Conservation (phyloP, 2,888 invertebrate species). For the Venusia cambrica region DNA sequence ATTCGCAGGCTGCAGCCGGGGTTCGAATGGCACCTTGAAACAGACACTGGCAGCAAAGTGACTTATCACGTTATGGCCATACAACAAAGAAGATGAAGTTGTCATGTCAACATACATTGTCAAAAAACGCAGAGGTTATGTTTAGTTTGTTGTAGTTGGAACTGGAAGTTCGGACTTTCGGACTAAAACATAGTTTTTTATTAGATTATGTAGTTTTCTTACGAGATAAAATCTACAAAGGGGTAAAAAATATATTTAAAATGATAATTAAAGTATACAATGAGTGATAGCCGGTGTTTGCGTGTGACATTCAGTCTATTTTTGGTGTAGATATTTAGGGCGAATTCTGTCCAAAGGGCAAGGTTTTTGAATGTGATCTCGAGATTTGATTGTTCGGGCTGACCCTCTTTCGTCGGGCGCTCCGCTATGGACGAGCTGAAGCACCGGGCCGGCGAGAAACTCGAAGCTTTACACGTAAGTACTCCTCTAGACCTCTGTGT, state of each 20-base stretch:
- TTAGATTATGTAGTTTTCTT: slow-evolving; percentile 31
- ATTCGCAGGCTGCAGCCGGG: too few relatives aligned
- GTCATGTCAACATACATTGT: slow-evolving; percentile 30
- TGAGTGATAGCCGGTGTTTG: slow-evolving; percentile 32
- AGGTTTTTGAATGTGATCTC: slow-evolving; percentile 65
- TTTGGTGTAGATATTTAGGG: slow-evolving; percentile 64
- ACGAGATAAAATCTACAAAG: slow-evolving; percentile 27
- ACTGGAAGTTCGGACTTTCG: too few relatives aligned
- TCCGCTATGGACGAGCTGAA: slow-evolving; percentile 72
- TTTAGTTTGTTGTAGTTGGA: slow-evolving; percentile 51
- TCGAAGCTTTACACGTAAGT: slow-evolving; percentile 75
- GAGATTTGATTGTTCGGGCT: slow-evolving; percentile 49
- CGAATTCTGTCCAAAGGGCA: slow-evolving; percentile 74
- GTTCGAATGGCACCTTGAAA: too few relatives aligned
- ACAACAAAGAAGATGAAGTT: slow-evolving; percentile 9
- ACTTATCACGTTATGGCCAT: too few relatives aligned
- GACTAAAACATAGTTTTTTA: slow-evolving; percentile 40
- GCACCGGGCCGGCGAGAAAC: slow-evolving; percentile 68
- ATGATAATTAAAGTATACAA: slow-evolving; percentile 29
- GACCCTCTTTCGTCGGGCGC: slow-evolving; percentile 46
- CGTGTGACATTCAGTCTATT: slow-evolving; percentile 64
- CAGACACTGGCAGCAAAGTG: too few relatives aligned
- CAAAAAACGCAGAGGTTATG: slow-evolving; percentile 53
- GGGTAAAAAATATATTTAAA: slow-evolving; percentile 21
- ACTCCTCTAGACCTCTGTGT: slow-evolving; percentile 38